Evolutionary conservation across 2,888 invertebrate species (phyloP), one percentile per base, ranked within the genome.

Genomic region (Tipula confusa): DNA sequence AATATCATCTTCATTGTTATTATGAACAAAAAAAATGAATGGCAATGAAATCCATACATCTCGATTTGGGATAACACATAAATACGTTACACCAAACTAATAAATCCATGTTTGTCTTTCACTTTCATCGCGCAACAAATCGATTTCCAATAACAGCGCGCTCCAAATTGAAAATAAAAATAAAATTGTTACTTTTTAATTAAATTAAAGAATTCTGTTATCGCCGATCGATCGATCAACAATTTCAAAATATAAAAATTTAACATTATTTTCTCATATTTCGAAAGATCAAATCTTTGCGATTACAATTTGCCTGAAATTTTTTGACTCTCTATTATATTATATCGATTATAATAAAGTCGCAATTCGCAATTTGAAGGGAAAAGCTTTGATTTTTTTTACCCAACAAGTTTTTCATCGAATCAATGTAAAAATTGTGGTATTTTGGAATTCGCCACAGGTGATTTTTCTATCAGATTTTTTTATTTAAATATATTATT

Each of bases 401-500:
- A n/a, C n/a, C n/a, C n/a, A n/a, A 43, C 36, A 11, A 15, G 9
- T 9, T 64, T 64, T 64, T 64, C 24, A 64, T 43, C 24, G 24
- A 64, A 11, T 24, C 24, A 9, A 64, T 64, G 18, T 18, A 24
- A 43, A 24, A 64, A 5, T 64, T 64, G 9, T 64, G 64, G 24
- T 64, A 24, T 64, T 64, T 64, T 64, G 64, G 64, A 24, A 64
- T 64, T 64, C 64, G 64, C 64, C 64, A 64, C 24, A 64, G 64
- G 64, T 64, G 64, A 64, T 64, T 64, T 64, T 24, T 64, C 64
- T 64, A 9, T 64, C 2, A 64, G 64, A 64, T 64, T 64, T 24
- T 36, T 2, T 11, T 64, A 64, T 64, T 64, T 64, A 64, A 64
- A 64, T 24, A 64, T 64, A 64, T n/a, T n/a, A n/a, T n/a, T n/a